A percentile compares a stretch with the other conserved stretches of the same genome.
These are phyloP conservation scores for Micropterix aruncella DNA, from an alignment of 2,888 invertebrate species.

Conservation along the genomic window DNA sequence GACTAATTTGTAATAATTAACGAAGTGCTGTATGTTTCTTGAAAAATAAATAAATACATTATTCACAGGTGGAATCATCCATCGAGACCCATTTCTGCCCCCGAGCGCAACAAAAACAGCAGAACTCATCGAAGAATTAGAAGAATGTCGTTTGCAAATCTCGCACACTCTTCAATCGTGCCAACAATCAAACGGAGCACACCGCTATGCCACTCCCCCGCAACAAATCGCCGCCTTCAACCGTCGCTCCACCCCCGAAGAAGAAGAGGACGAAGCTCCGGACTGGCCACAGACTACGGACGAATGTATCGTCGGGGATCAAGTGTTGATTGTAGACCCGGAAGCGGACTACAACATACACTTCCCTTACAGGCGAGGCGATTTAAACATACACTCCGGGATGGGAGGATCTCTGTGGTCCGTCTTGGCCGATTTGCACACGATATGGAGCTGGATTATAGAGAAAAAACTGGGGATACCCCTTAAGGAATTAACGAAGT, in stretches of 20 bases:
- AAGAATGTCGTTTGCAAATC: conserved; percentile 70
- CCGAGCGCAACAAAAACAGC: conserved; percentile 48
- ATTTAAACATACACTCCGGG: conserved; percentile 70
- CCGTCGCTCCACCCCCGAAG: conserved; percentile 60
- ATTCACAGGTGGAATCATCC: conserved; percentile 31
- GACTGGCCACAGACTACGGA: conserved; percentile 49
- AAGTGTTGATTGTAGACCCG: conserved; percentile 55
- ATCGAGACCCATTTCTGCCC: conserved; percentile 52
- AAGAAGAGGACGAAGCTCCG: conserved; percentile 37
- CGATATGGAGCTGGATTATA: conserved; percentile 78
- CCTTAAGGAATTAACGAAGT: conserved; percentile 53
- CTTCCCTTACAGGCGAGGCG: conserved; percentile 80
- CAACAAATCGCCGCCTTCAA: conserved; percentile 85
- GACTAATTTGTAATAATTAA: no score
- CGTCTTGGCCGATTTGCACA: conserved; percentile 71
- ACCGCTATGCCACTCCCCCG: conserved; percentile 74
- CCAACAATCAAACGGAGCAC: conserved; percentile 67
- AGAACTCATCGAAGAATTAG: conserved; percentile 61
- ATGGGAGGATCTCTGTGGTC: conserved; percentile 78
- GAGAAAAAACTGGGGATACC: conserved; percentile 64
- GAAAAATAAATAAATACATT: no score
- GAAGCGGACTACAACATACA: conserved; percentile 69
- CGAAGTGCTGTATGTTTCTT: no score
- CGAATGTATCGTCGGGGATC: conserved; percentile 61
- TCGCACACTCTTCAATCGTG: conserved; percentile 79